Evolutionary conservation across 37 sponge, comb jelly and placozoan species (phyloP).

Genomic region (Mnemiopsis leidyi): DNA sequence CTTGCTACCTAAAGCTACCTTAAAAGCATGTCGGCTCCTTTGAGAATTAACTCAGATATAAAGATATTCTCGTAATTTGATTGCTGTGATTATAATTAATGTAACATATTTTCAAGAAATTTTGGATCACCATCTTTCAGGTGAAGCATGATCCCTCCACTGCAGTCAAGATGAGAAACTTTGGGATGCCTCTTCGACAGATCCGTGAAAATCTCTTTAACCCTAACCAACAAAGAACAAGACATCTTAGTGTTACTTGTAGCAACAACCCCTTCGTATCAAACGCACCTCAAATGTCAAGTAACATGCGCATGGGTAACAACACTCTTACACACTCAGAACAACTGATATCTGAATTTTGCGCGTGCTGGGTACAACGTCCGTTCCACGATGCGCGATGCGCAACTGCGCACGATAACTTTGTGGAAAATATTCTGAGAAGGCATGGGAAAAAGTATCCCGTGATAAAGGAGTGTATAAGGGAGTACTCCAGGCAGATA

Average conservation of each 20-base stretch:
- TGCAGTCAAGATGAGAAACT: not conserved
- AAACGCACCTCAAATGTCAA: not conserved
- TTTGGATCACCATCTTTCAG: not conserved
- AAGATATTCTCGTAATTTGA: no score
- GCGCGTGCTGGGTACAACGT: slow-evolving; percentile 48
- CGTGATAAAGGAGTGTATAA: slow-evolving; percentile 24
- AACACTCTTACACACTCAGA: not conserved
- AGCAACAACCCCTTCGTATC: not conserved
- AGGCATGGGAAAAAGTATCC: not conserved
- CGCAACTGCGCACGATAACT: not conserved
- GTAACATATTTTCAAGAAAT: no score
- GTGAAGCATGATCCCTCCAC: not conserved
- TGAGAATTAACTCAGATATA: no score
- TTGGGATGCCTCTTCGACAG: not conserved
- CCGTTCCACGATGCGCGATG: slow-evolving; percentile 41
- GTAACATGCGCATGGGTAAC: not conserved
- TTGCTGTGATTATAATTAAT: no score
- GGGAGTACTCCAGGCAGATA: not conserved
- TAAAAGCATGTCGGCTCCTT: no score
- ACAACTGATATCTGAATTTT: not conserved
- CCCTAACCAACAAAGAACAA: not conserved
- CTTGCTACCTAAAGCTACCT: no score
- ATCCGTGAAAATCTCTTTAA: not conserved
- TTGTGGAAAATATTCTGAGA: not conserved
- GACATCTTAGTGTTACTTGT: no score